phyloP scores from a whole-genome alignment of 2,797 vertebrate species.

The Pampus argenteus region DNA sequence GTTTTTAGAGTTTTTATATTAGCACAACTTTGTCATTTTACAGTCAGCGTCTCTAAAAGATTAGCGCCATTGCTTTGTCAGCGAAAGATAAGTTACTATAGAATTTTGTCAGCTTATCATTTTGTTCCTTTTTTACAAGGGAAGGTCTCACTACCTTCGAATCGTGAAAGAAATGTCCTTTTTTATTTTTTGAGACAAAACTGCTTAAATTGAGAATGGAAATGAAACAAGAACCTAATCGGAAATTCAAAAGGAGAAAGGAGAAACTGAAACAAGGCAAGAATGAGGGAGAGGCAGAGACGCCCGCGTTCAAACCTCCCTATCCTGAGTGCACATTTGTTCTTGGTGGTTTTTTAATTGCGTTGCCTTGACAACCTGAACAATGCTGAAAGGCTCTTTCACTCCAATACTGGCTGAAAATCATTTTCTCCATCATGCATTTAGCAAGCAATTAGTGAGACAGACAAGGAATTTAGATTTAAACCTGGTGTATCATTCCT shows the following conservation, averaged over 20 bases:
- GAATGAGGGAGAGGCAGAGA: conserved; percentile 49
- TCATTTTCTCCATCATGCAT: conserved; percentile 82
- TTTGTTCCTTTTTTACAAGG: conserved; percentile 17
- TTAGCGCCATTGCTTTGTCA: conserved; percentile 32
- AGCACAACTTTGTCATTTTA: conserved; percentile 10
- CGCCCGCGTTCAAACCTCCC: conserved; percentile 53
- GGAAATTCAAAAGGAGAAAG: conserved; percentile 46
- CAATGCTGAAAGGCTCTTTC: conserved; percentile 81
- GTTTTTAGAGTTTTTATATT: not conserved
- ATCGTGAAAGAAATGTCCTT: conserved; percentile 34
- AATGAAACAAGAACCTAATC: conserved; percentile 53
- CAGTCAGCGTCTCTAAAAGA: not conserved
- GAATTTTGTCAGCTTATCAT: conserved; percentile 13
- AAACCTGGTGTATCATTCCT: conserved; percentile 73
- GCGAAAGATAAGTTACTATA: not conserved
- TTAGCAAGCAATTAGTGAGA: conserved; percentile 82
- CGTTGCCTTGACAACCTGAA: conserved; percentile 80
- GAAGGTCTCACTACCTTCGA: conserved; percentile 36
- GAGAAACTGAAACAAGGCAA: conserved; percentile 27
- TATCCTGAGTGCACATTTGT: conserved; percentile 76
- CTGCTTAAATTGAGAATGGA: conserved; percentile 40
- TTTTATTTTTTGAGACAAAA: conserved; percentile 45
- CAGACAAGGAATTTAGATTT: conserved; percentile 79
- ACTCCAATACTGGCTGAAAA: conserved; percentile 73
- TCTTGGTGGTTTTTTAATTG: conserved; percentile 72